phyloP scores from a whole-genome alignment of 2,113 vertebrate genomes.

The Trematomus loennbergii region DNA sequence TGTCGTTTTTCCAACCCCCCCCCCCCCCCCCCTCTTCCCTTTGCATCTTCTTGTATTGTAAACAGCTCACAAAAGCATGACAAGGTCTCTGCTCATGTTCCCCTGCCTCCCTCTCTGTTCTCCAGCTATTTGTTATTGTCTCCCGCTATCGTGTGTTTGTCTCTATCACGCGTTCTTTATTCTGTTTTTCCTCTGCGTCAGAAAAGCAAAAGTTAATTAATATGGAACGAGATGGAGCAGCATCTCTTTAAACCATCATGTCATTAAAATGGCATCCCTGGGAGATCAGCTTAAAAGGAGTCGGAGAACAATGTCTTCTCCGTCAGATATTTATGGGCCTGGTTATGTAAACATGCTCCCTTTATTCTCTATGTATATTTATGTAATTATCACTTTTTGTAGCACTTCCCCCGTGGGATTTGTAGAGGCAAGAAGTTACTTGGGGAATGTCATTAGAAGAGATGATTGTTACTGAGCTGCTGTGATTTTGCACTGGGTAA shows the following conservation, averaged over 20 bases:
- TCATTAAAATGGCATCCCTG: slow-evolving; percentile 98
- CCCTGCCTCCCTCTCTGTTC: slow-evolving; percentile 86
- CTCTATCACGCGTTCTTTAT: slow-evolving; percentile 79
- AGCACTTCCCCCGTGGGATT: slow-evolving; percentile 89
- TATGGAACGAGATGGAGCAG: slow-evolving; percentile 98
- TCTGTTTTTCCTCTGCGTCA: slow-evolving; percentile 81
- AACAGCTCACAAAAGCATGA: slow-evolving; percentile 89
- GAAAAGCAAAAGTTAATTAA: slow-evolving; percentile 99
- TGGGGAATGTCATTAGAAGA: slow-evolving; percentile 98
- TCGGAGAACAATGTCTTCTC: slow-evolving; percentile 98
- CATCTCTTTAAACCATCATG: slow-evolving; percentile 99
- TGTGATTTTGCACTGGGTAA: slow-evolving; percentile 56
- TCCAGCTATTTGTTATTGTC: slow-evolving; percentile 97
- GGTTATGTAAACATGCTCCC: slow-evolving; percentile 98
- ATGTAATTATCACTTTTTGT: slow-evolving; percentile 99
- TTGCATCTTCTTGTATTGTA: slow-evolving; percentile 84
- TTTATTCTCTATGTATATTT: slow-evolving; percentile 99
- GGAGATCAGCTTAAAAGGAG: slow-evolving; percentile 96
- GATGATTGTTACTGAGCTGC: slow-evolving; percentile 77
- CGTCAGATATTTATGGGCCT: slow-evolving; percentile 99
- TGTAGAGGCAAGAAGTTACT: slow-evolving; percentile 89
- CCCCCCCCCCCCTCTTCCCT: slow-evolving; percentile 29
- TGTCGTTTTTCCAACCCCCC: slow-evolving; percentile 61
- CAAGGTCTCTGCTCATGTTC: slow-evolving; percentile 91
- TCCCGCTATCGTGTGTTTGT: slow-evolving; percentile 90